Evolutionary conservation across 2,888 invertebrate genomes (phyloP).

Genomic region (Latheticus oryzae): DNA sequence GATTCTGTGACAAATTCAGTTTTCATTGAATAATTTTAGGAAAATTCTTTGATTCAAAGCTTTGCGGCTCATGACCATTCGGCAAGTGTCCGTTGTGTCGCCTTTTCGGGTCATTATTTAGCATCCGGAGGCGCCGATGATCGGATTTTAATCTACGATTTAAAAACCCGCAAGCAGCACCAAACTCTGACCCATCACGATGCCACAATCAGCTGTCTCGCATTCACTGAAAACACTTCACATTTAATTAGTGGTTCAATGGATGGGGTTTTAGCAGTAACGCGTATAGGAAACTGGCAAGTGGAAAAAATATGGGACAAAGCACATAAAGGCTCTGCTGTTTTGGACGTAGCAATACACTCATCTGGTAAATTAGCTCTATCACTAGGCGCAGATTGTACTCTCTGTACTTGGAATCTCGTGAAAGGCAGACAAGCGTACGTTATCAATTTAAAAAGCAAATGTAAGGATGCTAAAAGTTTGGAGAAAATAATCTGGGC

Average conservation of each 20-base stretch:
- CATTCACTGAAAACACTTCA: conserved; percentile 80
- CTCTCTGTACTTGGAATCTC: conserved; percentile 92
- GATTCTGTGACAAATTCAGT: too few relatives aligned
- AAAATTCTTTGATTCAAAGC: conserved; percentile 75
- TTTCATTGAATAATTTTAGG: conserved; percentile 64
- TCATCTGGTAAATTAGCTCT: conserved; percentile 90
- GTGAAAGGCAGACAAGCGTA: conserved; percentile 92
- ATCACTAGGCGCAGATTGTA: conserved; percentile 86
- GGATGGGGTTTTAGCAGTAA: conserved; percentile 86
- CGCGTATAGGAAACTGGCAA: conserved; percentile 87
- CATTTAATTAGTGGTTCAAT: conserved; percentile 87
- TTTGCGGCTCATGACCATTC: conserved; percentile 92
- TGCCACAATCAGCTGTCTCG: conserved; percentile 83
- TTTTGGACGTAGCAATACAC: conserved; percentile 84
- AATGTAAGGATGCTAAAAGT: conserved; percentile 66
- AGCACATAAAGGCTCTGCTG: conserved; percentile 83
- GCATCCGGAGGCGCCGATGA: conserved; percentile 94
- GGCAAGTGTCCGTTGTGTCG: conserved; percentile 80
- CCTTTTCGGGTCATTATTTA: conserved; percentile 77
- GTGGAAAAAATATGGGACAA: conserved; percentile 84
- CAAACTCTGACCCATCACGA: conserved; percentile 85
- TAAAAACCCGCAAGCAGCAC: conserved; percentile 81
- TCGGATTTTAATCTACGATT: conserved; percentile 85
- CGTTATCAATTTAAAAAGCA: conserved; percentile 84
- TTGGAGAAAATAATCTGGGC: conserved; percentile 72